Conservation (phyloP, 2,888 invertebrate species). For the Amphipyra berbera region DNA sequence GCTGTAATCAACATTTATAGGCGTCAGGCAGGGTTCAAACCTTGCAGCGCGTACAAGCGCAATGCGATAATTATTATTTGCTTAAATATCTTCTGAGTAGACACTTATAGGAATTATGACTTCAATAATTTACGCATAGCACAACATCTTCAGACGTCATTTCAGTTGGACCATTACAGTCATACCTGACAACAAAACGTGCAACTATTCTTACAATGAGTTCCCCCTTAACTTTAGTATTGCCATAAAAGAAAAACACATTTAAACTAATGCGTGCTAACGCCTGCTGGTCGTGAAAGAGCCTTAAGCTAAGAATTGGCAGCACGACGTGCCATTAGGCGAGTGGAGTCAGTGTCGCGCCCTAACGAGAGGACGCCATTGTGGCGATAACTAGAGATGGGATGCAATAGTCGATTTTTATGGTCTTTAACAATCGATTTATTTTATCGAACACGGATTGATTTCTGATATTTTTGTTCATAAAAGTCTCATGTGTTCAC, state of each 20-base stretch:
- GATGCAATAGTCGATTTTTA: constrained; percentile 44
- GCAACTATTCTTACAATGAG: constrained; percentile 28
- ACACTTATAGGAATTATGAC: neutral
- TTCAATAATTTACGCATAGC: neutral
- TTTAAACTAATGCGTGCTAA: constrained; percentile 58
- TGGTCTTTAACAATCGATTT: constrained; percentile 45
- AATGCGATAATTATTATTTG: neutral
- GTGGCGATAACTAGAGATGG: constrained; percentile 59
- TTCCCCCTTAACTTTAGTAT: constrained; percentile 43
- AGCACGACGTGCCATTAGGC: constrained; percentile 64
- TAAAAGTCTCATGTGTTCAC: no score
- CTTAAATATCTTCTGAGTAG: neutral
- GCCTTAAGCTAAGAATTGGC: constrained; percentile 59
- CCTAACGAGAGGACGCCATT: constrained; percentile 62
- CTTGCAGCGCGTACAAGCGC: constrained; percentile 1
- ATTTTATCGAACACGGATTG: constrained; percentile 21
- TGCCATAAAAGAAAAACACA: constrained; percentile 59
- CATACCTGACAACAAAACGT: constrained; percentile 18
- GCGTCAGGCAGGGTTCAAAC: constrained; percentile 18
- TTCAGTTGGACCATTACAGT: no score
- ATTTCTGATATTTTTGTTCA: neutral
- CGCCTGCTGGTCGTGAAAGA: constrained; percentile 59
- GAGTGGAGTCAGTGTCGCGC: constrained; percentile 54
- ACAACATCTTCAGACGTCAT: no score
- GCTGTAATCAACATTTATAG: constrained; percentile 22